Evolutionary conservation across 2,797 vertebrate genomes (phyloP).

Genomic region (Gymnothorax reevesii): DNA sequence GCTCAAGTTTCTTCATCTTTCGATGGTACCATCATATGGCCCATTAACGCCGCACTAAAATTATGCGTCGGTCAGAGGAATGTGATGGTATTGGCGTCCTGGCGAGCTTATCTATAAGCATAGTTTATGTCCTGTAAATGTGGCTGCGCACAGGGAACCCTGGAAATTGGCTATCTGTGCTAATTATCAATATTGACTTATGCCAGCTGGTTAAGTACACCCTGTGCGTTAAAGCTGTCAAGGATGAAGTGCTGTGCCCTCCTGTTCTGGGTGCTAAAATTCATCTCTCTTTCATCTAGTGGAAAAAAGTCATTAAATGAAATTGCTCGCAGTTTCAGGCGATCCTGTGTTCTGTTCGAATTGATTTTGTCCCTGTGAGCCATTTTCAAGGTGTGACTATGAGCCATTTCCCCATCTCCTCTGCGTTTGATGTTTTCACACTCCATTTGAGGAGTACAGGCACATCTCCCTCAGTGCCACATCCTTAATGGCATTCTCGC

Average conservation of each 20-base stretch:
- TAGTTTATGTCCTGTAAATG: background rate
- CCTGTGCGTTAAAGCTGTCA: background rate
- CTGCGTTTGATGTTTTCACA: conserved; percentile 1
- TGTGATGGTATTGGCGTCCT: background rate
- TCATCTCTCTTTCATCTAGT: background rate
- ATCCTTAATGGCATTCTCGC: background rate
- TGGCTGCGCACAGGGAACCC: background rate
- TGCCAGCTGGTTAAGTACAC: background rate
- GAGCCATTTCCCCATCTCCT: background rate
- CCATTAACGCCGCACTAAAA: background rate
- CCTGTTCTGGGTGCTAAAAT: background rate
- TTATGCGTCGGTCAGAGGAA: background rate
- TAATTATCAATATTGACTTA: conserved; percentile 3
- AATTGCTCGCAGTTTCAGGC: conserved; percentile 22
- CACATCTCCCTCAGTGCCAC: background rate
- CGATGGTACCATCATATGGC: too few species aligned
- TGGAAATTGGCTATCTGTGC: background rate
- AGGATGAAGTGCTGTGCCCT: background rate
- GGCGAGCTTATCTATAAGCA: background rate
- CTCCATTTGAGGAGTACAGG: background rate
- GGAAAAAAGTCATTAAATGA: conserved; percentile 17
- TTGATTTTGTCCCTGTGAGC: background rate
- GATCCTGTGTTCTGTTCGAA: background rate
- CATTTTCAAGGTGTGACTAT: conserved; percentile 20
- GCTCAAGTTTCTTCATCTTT: background rate